phyloP scores from a whole-genome alignment of 2,797 vertebrate species.

The Scolopax bukidnonensis region DNA sequence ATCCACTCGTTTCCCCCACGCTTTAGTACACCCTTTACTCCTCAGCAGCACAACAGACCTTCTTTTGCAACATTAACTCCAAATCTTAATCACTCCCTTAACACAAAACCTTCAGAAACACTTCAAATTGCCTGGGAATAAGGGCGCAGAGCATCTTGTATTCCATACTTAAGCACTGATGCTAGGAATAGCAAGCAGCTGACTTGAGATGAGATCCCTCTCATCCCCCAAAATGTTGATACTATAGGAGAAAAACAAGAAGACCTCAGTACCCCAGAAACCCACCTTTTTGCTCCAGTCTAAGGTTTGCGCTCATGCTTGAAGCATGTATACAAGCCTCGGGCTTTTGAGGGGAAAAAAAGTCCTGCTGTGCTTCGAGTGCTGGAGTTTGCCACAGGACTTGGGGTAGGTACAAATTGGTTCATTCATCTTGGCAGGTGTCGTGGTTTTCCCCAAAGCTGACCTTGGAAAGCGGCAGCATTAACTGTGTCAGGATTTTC shows the following conservation, averaged over 20 bases:
- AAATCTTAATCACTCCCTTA: not conserved
- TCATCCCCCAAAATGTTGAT: not conserved
- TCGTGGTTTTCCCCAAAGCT: not conserved
- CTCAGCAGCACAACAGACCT: not conserved
- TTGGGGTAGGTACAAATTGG: not conserved
- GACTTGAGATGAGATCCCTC: not conserved
- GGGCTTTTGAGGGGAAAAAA: not conserved
- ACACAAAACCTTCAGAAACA: not conserved
- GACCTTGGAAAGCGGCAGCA: not conserved
- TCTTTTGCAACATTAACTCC: not conserved
- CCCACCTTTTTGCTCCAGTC: not conserved
- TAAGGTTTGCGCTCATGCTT: accelerated
- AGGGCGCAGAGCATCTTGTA: accelerated
- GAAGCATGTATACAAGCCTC: not conserved
- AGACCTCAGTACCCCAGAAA: not conserved
- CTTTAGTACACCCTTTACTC: not conserved
- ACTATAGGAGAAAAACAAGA: not conserved
- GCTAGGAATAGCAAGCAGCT: not conserved
- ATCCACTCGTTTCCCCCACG: not conserved
- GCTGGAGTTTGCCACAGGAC: not conserved
- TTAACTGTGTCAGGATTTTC: not conserved
- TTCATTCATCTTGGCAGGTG: not conserved
- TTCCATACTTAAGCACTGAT: accelerated
- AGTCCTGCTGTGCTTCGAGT: not conserved
- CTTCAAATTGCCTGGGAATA: accelerated